Conservation (phyloP, 2,888 invertebrate species). For the Synergus gifuensis region DNA sequence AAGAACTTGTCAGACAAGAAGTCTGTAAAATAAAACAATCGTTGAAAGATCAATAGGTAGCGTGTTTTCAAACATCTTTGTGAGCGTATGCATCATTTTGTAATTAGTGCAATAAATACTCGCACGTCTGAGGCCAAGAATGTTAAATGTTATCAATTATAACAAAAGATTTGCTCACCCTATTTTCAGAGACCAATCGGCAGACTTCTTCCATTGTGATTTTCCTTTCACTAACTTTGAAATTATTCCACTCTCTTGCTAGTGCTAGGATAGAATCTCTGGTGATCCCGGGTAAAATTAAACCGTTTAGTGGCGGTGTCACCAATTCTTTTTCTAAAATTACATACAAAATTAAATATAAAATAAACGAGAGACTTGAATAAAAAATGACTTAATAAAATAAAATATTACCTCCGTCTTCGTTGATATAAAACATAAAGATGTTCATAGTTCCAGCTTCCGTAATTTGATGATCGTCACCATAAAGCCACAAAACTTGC, state of each 20-base stretch:
- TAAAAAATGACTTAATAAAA: neutral
- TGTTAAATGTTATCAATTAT: neutral
- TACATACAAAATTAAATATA: slow-evolving; percentile 20
- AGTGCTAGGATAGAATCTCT: slow-evolving; percentile 92
- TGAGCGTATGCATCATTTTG: neutral
- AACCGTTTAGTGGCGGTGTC: slow-evolving; percentile 95
- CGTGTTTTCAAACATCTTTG: neutral
- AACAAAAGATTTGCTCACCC: slow-evolving; percentile 81
- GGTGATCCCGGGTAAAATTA: slow-evolving; percentile 97
- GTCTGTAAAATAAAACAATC: neutral
- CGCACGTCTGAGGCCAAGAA: slow-evolving; percentile 29
- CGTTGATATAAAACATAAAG: slow-evolving; percentile 92
- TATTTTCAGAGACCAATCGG: slow-evolving; percentile 86
- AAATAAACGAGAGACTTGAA: too few relatives aligned
- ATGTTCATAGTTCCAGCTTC: slow-evolving; percentile 99
- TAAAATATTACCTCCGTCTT: slow-evolving; percentile 88
- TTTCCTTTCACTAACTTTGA: slow-evolving; percentile 88
- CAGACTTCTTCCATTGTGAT: slow-evolving; percentile 92
- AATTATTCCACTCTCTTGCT: slow-evolving; percentile 90
- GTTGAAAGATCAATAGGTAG: neutral
- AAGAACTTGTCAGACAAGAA: neutral
- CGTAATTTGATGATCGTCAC: slow-evolving; percentile 94
- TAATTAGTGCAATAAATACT: neutral
- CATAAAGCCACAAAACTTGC: slow-evolving; percentile 98
- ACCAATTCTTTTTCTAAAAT: slow-evolving; percentile 90